Base-by-base conservation (phyloP, 1,140 invertebrate species). In the Mactra quadrangularis region DNA sequence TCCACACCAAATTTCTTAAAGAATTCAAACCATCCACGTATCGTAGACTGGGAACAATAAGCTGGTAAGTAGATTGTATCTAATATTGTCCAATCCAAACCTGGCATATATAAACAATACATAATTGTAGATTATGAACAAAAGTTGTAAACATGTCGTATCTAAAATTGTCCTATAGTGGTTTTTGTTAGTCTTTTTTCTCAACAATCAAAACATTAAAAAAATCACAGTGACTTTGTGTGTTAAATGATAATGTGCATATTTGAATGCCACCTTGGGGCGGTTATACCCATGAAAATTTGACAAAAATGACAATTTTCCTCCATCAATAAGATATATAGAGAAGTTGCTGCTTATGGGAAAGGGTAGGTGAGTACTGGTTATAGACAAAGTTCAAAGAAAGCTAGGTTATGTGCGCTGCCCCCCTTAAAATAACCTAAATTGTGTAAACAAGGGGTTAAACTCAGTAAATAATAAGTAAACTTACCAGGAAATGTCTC, bases 41-140 rank as follows among this genome's bases (percentile, higher is more conserved):
- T 52, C 3, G 85, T 84, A 4, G 55, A 13, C 0, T 60, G 62
- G 13, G 60, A 85, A 29, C 64, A 68, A 9, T 35, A 53, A 7
- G 52, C 52, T 1, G 84, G 76, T n/a, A 92, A 75, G 64, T 92
- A 92, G 27, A 84, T 79, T 60, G 60, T 33, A 60, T 89, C 85
- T 52, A 92, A 50, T 22, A 91, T 57, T 13, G 84, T 84, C 91
- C 91, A 92, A 31, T 91, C 86, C 84, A 90, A 89, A 22, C 90
- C 91, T 92, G 74, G 17, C 86, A 76, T 81, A 45, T 25, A 53
- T 31, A 70, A 9, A 77, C 25, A 45, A 52, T 15, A 7, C 3
- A 4, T 11, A 47, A 6, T 50, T n/a, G 22, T 62, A 19, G n/a
- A 9, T 53, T 38, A 9, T 29, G 4, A 68, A 19, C 7, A 27